Evolutionary conservation across 2,797 vertebrate genomes (phyloP).

Genomic region (Alosa sapidissima): DNA sequence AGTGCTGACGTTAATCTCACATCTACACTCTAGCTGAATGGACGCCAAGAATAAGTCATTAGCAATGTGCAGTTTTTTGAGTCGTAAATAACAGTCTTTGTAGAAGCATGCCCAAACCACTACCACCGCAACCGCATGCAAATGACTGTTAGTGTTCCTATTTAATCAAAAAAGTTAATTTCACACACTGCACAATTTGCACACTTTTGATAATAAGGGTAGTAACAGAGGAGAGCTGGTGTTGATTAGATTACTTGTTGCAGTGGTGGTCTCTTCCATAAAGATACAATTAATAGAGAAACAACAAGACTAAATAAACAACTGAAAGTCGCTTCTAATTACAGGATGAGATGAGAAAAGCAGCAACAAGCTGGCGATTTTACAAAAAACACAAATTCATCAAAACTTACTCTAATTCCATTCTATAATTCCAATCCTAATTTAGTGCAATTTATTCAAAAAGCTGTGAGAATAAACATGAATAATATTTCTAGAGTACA

Average conservation of each 20-base stretch:
- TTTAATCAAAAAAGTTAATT: conserved; percentile 11
- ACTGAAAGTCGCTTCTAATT: conserved; percentile 6
- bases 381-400: neutral
- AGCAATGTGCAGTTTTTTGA: neutral
- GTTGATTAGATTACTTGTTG: conserved; percentile 22
- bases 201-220: neutral
- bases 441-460: neutral
- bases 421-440: neutral
- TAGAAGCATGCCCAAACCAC: neutral
- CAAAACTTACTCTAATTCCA: neutral
- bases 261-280: conserved; percentile 21
- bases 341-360: neutral
- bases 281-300: conserved; percentile 13
- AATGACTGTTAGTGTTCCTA: conserved; percentile 21
- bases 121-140: neutral
- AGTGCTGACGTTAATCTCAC: neutral
- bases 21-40: neutral
- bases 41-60: neutral
- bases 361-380: neutral
- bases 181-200: neutral
- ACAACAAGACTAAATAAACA: conserved; percentile 10
- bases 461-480: neutral
- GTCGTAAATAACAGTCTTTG: neutral
- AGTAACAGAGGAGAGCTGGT: neutral
- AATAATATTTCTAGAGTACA: neutral